These are phyloP conservation scores for Condylura cristata DNA, from an alignment of 2,113 vertebrate genomes.

Conservation along the genomic window DNA sequence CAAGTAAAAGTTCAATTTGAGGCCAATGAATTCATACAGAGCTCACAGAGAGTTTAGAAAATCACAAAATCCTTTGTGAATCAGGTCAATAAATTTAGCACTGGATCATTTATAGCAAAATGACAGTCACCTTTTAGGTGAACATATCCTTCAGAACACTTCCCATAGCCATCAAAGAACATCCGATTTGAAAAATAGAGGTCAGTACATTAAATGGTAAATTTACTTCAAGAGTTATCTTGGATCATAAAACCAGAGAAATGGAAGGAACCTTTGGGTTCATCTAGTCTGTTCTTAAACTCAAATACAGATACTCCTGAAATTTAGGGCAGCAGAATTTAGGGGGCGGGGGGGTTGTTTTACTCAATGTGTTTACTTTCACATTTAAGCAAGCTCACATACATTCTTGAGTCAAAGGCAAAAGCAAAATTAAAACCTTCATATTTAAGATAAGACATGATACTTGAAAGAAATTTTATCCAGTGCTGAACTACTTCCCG, in stretches of 20 bases:
- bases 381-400: not conserved
- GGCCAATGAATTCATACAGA: constrained; percentile 65
- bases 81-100: constrained; percentile 72
- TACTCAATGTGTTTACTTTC: constrained; percentile 6
- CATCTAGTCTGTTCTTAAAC: not conserved
- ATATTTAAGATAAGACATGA: not conserved
- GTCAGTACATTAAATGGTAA: constrained; percentile 9
- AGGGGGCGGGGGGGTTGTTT: not conserved
- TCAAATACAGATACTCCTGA: not conserved
- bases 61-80: constrained; percentile 61
- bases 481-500: not conserved
- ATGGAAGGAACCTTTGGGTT: constrained; percentile 27
- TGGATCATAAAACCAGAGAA: constrained; percentile 34
- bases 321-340: not conserved
- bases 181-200: not conserved
- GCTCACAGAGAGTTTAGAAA: constrained; percentile 59
- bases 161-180: constrained; percentile 33
- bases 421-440: not conserved
- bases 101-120: constrained; percentile 33
- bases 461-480: not conserved
- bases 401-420: not conserved
- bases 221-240: constrained; percentile 44
- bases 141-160: not conserved
- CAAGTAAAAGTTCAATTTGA: constrained; percentile 67
- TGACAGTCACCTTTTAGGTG: not conserved